A percentile compares a stretch with the other conserved stretches of the same genome.
Conservation (phyloP, 2,797 vertebrate species). For the Mastacembelus armatus region DNA sequence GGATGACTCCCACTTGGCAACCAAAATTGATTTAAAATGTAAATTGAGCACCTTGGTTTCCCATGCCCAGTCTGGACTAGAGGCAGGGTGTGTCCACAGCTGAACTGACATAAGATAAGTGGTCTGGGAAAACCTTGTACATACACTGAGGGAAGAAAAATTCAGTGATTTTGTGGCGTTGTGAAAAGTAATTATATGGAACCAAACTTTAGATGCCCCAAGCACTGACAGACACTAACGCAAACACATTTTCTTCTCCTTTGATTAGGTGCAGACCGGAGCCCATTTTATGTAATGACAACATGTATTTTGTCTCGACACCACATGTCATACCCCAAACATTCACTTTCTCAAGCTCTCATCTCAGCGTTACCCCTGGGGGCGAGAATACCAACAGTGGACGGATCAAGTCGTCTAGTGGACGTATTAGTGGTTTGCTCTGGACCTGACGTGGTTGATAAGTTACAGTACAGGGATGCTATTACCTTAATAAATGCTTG, state of each 20-base stretch:
- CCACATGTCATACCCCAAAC: slow-evolving; percentile 63
- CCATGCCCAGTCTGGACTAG: slow-evolving; percentile 41
- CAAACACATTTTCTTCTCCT: slow-evolving; percentile 22
- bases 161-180: slow-evolving; percentile 23
- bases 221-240: slow-evolving; percentile 27
- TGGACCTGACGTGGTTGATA: slow-evolving; percentile 78
- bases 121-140: slow-evolving; percentile 42
- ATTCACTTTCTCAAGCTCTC: slow-evolving; percentile 43
- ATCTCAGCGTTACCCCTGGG: slow-evolving; percentile 32
- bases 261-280: slow-evolving; percentile 65
- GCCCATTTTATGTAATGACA: slow-evolving; percentile 57
- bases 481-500: slow-evolving; percentile 77
- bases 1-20: slow-evolving; percentile 55
- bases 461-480: no score
- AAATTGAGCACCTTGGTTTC: slow-evolving; percentile 60
- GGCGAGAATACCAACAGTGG: slow-evolving; percentile 62
- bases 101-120: slow-evolving; percentile 54
- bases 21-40: slow-evolving; percentile 57
- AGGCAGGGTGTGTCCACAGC: slow-evolving; percentile 59
- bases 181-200: slow-evolving; percentile 29
- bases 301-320: slow-evolving; percentile 62
- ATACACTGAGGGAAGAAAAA: slow-evolving; percentile 17
- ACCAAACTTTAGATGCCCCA: slow-evolving; percentile 10
- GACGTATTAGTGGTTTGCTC: slow-evolving; percentile 46
- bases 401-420: slow-evolving; percentile 56